These are phyloP conservation scores for Vespertilio murinus DNA, from an alignment of 2,797 vertebrate genomes.

Conservation along the genomic window DNA sequence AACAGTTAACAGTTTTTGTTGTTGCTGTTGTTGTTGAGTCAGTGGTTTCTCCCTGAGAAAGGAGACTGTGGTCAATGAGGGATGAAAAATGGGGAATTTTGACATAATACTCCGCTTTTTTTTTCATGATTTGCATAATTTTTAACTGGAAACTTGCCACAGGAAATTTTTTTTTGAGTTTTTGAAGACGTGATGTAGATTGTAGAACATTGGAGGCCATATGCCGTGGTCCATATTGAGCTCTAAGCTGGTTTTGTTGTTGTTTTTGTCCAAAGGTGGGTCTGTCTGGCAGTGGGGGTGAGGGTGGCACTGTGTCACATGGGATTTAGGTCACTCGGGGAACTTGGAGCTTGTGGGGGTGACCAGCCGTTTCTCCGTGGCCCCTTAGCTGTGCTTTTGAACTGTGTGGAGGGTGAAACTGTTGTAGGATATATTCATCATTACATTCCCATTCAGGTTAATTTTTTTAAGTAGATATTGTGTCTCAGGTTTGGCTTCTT, in stretches of 20 bases:
- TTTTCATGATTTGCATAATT: too few species aligned
- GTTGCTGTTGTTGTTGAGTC: too few species aligned
- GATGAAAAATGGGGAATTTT: too few species aligned
- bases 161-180: too few species aligned
- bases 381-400: neutral
- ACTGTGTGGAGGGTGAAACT: neutral
- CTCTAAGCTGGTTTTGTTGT: neutral
- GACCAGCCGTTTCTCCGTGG: neutral
- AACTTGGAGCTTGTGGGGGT: neutral
- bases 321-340: constrained; percentile 34
- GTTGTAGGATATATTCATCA: neutral
- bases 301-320: neutral
- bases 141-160: too few species aligned
- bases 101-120: too few species aligned
- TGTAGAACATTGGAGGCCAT: too few species aligned
- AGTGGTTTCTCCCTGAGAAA: too few species aligned
- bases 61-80: too few species aligned
- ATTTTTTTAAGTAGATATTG: neutral
- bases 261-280: neutral
- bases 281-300: neutral
- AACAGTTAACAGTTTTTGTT: too few species aligned
- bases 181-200: too few species aligned
- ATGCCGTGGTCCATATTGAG: too few species aligned
- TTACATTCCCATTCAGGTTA: neutral
- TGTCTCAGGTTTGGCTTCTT: neutral